Conservation (phyloP, 2,888 invertebrate species). For the Mimachlamys varia region DNA sequence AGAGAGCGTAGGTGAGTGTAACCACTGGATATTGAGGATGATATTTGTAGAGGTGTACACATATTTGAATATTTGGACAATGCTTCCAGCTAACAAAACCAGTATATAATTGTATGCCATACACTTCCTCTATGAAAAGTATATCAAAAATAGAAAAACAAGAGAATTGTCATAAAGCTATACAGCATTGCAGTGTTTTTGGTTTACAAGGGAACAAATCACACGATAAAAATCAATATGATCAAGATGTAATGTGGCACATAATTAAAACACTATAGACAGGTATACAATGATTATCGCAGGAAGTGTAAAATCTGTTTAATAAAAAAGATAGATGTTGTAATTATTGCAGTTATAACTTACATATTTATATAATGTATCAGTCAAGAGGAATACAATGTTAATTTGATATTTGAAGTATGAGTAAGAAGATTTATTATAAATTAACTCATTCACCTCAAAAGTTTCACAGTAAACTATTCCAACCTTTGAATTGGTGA, state of each 20-base stretch:
- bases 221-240: no score
- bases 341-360: not conserved
- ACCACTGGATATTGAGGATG: no score
- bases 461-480: no score
- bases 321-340: not conserved
- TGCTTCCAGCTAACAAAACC: not conserved
- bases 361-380: not conserved
- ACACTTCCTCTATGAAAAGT: not conserved
- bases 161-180: not conserved
- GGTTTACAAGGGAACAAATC: not conserved
- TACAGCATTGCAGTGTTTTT: not conserved
- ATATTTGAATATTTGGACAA: not conserved
- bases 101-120: not conserved
- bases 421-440: not conserved
- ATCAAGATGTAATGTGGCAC: no score
- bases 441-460: no score
- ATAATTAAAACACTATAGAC: no score
- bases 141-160: constrained; percentile 18
- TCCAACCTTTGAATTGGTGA: no score
- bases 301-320: not conserved
- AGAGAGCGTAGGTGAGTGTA: no score
- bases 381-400: no score
- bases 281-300: not conserved
- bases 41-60: not conserved
- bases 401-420: no score